phyloP scores from a whole-genome alignment of 2,113 vertebrate genomes.

The Cyprinodon tularosa region DNA sequence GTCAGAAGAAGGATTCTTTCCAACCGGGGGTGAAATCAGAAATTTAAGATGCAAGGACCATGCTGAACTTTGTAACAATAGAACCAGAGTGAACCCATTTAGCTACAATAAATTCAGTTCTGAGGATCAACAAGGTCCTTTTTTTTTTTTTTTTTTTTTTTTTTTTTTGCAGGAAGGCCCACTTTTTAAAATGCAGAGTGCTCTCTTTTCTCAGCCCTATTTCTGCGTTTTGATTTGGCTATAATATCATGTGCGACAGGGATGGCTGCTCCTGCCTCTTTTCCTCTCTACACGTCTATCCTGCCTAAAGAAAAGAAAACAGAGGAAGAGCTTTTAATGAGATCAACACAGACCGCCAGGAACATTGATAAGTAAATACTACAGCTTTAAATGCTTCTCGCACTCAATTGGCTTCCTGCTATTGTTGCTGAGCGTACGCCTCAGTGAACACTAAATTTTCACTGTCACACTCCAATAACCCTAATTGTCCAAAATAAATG shows the following conservation, averaged over 20 bases:
- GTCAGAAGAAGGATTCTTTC: conserved; percentile 13
- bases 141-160: conserved; percentile 2
- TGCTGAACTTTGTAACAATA: conserved; percentile 27
- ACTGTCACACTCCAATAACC: conserved; percentile 99
- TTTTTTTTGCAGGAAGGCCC: conserved; percentile 25
- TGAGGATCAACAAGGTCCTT: conserved; percentile 32
- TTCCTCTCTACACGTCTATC: conserved; percentile 32
- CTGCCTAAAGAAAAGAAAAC: conserved; percentile 64
- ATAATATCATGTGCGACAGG: conserved; percentile 64
- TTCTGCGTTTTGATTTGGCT: conserved; percentile 55
- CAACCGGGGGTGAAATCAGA: conserved; percentile 15
- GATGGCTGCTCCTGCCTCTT: conserved; percentile 56
- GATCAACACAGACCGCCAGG: conserved; percentile 89
- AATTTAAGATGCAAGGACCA: conserved; percentile 27
- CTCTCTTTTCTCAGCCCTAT: conserved; percentile 10
- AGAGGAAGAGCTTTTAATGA: conserved; percentile 85
- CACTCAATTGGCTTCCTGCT: conserved; percentile 83
- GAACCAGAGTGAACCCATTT: conserved; percentile 14
- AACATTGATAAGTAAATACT: conserved; percentile 97
- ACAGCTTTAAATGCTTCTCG: conserved; percentile 91
- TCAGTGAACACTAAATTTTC: conserved; percentile 90
- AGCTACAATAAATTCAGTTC: conserved; percentile 50
- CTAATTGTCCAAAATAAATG: conserved; percentile 99
- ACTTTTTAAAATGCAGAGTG: conserved; percentile 32
- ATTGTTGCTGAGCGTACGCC: conserved; percentile 88